Conservation (phyloP, 1,140 invertebrate species). For the Papilio polytes region DNA sequence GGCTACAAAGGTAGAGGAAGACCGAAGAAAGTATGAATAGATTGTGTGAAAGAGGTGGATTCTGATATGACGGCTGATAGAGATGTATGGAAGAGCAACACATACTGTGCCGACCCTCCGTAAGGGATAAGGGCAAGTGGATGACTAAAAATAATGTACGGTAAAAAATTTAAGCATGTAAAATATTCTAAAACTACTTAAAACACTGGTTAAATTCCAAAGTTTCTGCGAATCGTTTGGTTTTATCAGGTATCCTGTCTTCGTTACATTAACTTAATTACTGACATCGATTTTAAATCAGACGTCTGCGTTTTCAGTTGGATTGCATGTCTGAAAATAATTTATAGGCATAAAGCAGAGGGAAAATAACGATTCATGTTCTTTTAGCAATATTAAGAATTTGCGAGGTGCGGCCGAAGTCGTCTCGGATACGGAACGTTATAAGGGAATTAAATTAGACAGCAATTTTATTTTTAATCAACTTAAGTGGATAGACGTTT, state of each 20-base stretch:
- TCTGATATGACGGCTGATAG: too few species aligned
- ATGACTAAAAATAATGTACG: too few species aligned
- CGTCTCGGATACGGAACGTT: constrained; percentile 50
- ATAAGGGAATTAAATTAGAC: constrained; percentile 55
- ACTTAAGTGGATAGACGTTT: constrained; percentile 43
- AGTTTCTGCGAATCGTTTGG: background rate
- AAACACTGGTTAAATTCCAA: background rate
- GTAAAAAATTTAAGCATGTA: too few species aligned
- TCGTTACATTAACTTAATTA: constrained; percentile 20
- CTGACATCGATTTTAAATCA: constrained; percentile 9
- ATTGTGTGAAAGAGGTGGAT: too few species aligned
- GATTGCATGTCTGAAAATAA: constrained; percentile 66
- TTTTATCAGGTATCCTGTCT: background rate
- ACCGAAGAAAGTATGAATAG: too few species aligned
- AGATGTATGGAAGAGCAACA: too few species aligned
- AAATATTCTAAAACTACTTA: background rate
- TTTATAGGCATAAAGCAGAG: constrained; percentile 59
- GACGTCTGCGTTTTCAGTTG: constrained; percentile 42
- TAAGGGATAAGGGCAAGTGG: too few species aligned
- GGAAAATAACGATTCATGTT: constrained; percentile 57
- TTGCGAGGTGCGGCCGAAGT: constrained; percentile 58
- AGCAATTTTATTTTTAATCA: constrained; percentile 54
- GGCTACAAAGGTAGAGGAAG: too few species aligned
- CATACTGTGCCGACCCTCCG: too few species aligned
- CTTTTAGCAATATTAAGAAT: constrained; percentile 63